Evolutionary conservation across 2,113 vertebrate genomes (phyloP), one percentile per base, ranked within the genome.

Genomic region (Spheniscus mendiculus): DNA sequence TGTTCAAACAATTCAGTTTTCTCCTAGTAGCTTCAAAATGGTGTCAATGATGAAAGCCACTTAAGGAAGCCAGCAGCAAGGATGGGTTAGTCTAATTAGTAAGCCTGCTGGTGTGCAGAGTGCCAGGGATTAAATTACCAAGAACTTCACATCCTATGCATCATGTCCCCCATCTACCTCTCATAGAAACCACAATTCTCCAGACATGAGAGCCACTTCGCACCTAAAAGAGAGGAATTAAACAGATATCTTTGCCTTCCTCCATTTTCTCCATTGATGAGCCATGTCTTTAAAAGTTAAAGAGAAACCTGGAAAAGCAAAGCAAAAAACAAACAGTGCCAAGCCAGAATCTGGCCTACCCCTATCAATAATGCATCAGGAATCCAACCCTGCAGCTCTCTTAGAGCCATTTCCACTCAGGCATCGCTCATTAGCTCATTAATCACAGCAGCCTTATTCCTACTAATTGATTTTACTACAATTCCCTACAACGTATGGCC

Each of bases 401-500:
- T 30, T 5, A 22, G 58, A 93, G 79, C 58, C n/a, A 15, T 86
- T 83, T 86, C 71, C 83, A 94, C 88, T 70, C 38, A 92, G 66
- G 71, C 85, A 86, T 89, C 66, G 9, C 79, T 96, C 96, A 95
- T 90, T 85, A 97, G 78, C 90, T 96, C 81, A 72, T 97, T 97
- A 96, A 85, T 97, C 93, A 92, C 78, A 93, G 95, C 90, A 95
- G 83, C 76, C 85, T 97, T 72, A 61, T 50, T 95, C 85, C 63
- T 92, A 47, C 95, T 97, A 96, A 97, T 97, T 94, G 92, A 86
- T 97, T 94, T 94, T 83, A 96, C 83, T 78, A 77, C 84, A 65
- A 1, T 73, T 52, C 96, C 85, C 45, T 91, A 80, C 79, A 86
- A 92, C 36, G 79, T 20, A 77, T 95, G 92, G 95, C 85, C 49